phyloP scores from a whole-genome alignment of 1,140 invertebrate genomes.

The Pristionchus pacificus region DNA sequence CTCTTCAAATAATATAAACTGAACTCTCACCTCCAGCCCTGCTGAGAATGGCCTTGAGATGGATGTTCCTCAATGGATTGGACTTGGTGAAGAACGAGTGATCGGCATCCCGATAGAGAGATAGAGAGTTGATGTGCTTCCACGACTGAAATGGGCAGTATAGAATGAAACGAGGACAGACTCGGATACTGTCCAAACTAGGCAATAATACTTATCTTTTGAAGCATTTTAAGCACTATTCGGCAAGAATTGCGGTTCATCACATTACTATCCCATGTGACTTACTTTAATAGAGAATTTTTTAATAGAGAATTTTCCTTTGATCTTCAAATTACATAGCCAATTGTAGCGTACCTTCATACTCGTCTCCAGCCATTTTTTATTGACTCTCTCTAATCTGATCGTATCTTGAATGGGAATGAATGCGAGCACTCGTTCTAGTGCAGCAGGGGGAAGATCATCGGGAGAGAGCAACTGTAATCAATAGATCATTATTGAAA shows the following conservation, averaged over 20 bases:
- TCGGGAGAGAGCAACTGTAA: constrained; percentile 31
- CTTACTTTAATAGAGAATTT: too few relatives aligned
- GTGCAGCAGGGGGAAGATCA: constrained; percentile 40
- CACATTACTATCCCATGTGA: too few relatives aligned
- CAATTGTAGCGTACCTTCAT: constrained; percentile 49
- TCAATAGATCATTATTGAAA: neutral
- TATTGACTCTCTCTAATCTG: constrained; percentile 51
- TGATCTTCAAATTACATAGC: too few relatives aligned
- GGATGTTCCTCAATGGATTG: constrained; percentile 44
- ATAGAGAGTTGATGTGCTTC: constrained; percentile 28
- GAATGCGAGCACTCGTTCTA: constrained; percentile 42
- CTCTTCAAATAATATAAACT: too few relatives aligned
- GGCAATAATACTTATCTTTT: too few relatives aligned
- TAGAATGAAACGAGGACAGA: too few relatives aligned
- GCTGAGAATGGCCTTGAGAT: constrained; percentile 40
- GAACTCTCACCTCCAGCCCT: constrained; percentile 37
- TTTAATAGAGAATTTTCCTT: too few relatives aligned
- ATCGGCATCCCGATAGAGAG: constrained; percentile 32
- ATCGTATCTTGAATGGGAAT: constrained; percentile 46
- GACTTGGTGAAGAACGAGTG: constrained; percentile 35
- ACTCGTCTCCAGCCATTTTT: constrained; percentile 48
- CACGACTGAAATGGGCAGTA: constrained; percentile 39
- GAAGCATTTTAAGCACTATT: too few relatives aligned
- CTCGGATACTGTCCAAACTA: too few relatives aligned
- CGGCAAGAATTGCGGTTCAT: too few relatives aligned